Evolutionary conservation across 2,797 vertebrate genomes (phyloP).

Genomic region (Acanthis flammea): DNA sequence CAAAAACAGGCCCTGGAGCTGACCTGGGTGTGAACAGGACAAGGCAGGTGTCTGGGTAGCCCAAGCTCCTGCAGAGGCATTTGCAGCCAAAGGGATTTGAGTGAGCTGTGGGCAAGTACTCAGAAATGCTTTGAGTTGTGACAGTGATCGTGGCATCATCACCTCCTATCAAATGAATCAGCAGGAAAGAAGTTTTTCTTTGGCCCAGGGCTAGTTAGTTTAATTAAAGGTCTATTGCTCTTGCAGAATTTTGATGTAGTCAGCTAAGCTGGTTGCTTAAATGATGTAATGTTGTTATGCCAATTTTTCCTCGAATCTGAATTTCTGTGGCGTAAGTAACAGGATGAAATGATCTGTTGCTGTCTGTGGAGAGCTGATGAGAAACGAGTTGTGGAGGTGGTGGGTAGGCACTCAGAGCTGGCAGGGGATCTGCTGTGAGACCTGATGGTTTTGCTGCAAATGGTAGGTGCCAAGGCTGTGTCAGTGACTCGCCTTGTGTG

Average conservation of each 20-base stretch:
- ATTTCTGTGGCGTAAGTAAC: not conserved
- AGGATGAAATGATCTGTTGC: not conserved
- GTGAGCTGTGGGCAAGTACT: not conserved
- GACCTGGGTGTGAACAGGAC: fast-evolving
- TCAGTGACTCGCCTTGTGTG: fast-evolving
- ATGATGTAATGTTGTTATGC: not conserved
- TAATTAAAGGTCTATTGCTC: slow-evolving; percentile 7
- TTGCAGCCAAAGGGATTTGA: not conserved
- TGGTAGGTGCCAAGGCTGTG: not conserved
- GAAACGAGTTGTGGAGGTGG: not conserved
- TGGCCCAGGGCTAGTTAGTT: slow-evolving; percentile 13
- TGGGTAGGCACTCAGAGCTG: not conserved
- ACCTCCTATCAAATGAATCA: not conserved
- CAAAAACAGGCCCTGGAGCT: not conserved
- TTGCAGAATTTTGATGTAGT: slow-evolving; percentile 8
- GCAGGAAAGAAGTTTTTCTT: not conserved
- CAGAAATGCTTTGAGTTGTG: not conserved
- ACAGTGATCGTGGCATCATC: not conserved
- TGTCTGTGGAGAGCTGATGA: not conserved
- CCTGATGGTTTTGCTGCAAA: not conserved
- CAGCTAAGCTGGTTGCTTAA: not conserved
- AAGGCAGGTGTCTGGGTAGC: not conserved
- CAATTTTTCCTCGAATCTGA: not conserved
- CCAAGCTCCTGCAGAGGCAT: not conserved
- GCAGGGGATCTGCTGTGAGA: not conserved